phyloP scores from a whole-genome alignment of 1,140 invertebrate species.

The Hycleus cichorii region DNA sequence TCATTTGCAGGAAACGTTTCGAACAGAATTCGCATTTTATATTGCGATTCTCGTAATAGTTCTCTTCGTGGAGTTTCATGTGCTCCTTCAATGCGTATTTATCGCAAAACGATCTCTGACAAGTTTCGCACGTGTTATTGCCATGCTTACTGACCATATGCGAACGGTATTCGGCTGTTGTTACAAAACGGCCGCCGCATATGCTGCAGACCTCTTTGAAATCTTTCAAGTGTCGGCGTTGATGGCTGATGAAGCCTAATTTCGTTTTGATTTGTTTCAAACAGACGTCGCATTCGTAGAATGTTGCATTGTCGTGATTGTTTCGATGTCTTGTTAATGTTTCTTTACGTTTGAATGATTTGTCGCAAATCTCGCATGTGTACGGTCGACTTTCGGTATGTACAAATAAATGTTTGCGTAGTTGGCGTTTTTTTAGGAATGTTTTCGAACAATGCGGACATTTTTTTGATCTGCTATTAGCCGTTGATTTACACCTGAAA shows the following conservation, averaged over 20 bases:
- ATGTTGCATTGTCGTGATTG: slow-evolving; percentile 40
- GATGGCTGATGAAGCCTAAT: no score
- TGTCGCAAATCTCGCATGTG: slow-evolving; percentile 41
- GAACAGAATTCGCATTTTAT: slow-evolving; percentile 44
- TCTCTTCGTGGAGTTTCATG: slow-evolving; percentile 21
- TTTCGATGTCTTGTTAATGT: slow-evolving; percentile 39
- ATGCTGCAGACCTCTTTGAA: slow-evolving; percentile 22
- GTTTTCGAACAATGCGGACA: slow-evolving; percentile 33
- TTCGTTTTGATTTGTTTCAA: slow-evolving; percentile 28
- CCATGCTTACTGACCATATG: slow-evolving; percentile 26
- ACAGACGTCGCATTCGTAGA: slow-evolving; percentile 48
- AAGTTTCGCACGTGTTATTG: slow-evolving; percentile 26
- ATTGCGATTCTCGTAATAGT: slow-evolving; percentile 35
- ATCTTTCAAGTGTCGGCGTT: slow-evolving; percentile 50
- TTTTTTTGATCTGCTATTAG: not conserved
- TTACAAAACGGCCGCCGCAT: slow-evolving; percentile 32
- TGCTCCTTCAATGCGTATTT: slow-evolving; percentile 28
- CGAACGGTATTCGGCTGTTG: slow-evolving; percentile 31
- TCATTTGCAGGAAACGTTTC: slow-evolving; percentile 37
- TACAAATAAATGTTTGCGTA: slow-evolving; percentile 31
- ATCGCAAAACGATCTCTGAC: slow-evolving; percentile 29
- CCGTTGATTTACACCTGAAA: no score
- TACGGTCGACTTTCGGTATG: slow-evolving; percentile 37
- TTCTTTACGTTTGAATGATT: slow-evolving; percentile 40
- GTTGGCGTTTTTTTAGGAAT: slow-evolving; percentile 29